Evolutionary conservation across 2,797 vertebrate genomes (phyloP).

Genomic region (Pelochelys cantorii): DNA sequence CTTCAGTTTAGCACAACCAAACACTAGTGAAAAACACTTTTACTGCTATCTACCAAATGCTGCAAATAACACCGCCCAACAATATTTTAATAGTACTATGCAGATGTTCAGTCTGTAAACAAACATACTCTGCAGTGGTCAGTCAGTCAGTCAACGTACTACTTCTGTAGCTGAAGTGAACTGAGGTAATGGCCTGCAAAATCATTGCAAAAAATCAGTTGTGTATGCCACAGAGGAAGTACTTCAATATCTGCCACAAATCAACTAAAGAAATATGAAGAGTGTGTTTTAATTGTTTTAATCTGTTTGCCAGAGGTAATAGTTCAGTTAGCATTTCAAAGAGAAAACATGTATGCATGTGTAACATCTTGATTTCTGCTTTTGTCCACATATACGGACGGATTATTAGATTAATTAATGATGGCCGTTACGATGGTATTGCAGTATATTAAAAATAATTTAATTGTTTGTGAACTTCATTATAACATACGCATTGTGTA

Average conservation of each 20-base stretch:
- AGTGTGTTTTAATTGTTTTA: background rate
- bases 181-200: background rate
- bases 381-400: background rate
- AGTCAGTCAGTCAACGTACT: background rate
- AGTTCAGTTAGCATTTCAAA: background rate
- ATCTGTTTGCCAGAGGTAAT: background rate
- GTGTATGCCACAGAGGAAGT: background rate
- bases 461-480: background rate
- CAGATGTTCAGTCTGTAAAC: background rate
- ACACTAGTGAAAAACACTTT: background rate
- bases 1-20: background rate
- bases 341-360: fast-evolving
- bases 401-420: background rate
- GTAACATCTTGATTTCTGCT: background rate
- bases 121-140: background rate
- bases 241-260: background rate
- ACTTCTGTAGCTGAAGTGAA: background rate
- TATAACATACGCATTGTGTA: fast-evolving
- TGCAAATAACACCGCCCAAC: background rate
- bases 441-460: background rate
- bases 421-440: background rate
- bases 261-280: fast-evolving
- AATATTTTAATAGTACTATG: background rate
- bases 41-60: background rate
- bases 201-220: background rate